Percentiles rank a stretch among this genome's conserved stretches.
Conservation (phyloP, 2,797 vertebrate genomes). For the Labeo calbasu region DNA sequence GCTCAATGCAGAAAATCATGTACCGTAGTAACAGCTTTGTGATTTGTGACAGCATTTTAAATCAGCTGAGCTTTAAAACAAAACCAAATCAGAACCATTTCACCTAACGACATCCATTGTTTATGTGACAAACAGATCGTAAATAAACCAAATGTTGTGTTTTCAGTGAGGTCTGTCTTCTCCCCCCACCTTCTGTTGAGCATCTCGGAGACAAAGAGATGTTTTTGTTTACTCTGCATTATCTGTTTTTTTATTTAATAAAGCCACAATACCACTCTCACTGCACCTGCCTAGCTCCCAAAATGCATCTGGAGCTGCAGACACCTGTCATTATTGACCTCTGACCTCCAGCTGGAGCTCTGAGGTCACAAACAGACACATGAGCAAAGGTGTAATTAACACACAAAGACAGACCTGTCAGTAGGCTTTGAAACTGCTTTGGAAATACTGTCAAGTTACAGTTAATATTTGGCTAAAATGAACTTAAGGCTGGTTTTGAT, state of each 20-base stretch:
- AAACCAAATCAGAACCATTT: neutral
- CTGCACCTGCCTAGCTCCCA: conserved; percentile 64
- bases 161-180: conserved; percentile 37
- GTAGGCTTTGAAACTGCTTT: neutral
- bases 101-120: conserved; percentile 23
- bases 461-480: neutral
- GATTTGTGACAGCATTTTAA: neutral
- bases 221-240: conserved; percentile 39
- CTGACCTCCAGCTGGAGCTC: conserved; percentile 69
- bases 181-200: neutral
- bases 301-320: conserved; percentile 60
- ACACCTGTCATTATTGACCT: conserved; percentile 75
- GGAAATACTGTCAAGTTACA: neutral
- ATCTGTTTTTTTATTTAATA: conserved; percentile 28
- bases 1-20: neutral
- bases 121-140: conserved; percentile 23
- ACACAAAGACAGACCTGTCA: neutral
- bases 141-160: conserved; percentile 26
- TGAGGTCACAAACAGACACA: conserved; percentile 25
- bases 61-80: neutral
- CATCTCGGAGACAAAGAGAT: conserved; percentile 21
- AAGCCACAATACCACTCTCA: conserved; percentile 39
- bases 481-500: neutral
- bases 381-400: conserved; percentile 16
- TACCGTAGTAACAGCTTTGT: neutral